Base-by-base conservation (phyloP, 2,113 vertebrate genomes). In the Talpa occidentalis region DNA sequence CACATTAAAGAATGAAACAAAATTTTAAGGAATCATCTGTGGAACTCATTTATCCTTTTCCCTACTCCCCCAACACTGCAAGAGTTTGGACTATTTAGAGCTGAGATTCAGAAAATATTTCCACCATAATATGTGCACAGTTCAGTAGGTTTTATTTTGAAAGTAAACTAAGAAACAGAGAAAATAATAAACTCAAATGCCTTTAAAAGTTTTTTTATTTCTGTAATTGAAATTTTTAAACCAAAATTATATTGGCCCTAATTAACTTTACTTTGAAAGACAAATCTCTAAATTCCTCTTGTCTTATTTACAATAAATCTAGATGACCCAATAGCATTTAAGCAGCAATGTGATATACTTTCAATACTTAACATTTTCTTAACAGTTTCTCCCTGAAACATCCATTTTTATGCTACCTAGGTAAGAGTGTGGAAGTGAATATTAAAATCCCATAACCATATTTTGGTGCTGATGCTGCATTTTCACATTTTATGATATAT, bases 401-500 rank as follows among this genome's bases (percentile, higher is more conserved):
- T 88, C 64, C 26, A 88, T 88, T 95, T 97, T 97, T 96, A 97
- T 96, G 92, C 42, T 94, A 88, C 85, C 59, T 84, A 93, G 94
- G 92, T 96, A 96, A 97, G 84, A 93, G 81, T 56, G 30, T 90
- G 81, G 69, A 92, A 94, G 47, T 96, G 96, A 95, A 97, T 97
- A 97, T 96, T 97, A 97, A 97, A 93, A 92, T 73, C 28, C 47
- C 52, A 94, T 93, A 95, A 83, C 88, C 56, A n/a, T 90, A 94
- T 93, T 95, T 96, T 83, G 94, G 81, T 97, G 85, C 91, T 98
- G 84, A 96, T 90, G 77, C 81, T 96, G 72, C 28, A 1, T 47
- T 86, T 95, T 96, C 84, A n/a, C 32, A 0, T 91, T 82, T 97
- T 88, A 95, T 40, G 95, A 40, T 96, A 83, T 76, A 88, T 74